phyloP scores from a whole-genome alignment of 2,888 invertebrate species.

The Microctonus hyperodae region DNA sequence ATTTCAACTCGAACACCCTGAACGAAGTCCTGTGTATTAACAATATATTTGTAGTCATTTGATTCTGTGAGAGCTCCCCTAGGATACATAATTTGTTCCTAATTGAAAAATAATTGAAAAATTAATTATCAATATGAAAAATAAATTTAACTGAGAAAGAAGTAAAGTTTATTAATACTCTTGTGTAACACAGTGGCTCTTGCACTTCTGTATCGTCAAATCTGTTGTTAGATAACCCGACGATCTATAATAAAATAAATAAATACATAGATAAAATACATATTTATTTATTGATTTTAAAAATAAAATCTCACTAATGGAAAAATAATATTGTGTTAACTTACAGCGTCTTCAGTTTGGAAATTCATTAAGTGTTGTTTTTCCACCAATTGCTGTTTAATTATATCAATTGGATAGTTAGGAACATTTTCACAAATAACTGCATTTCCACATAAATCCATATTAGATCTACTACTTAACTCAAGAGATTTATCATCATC shows the following conservation, averaged over 20 bases:
- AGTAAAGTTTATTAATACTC: neutral
- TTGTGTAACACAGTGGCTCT: neutral
- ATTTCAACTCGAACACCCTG: no score
- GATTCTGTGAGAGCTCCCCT: no score
- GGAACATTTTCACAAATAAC: slow-evolving; percentile 41
- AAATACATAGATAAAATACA: neutral
- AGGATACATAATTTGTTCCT: no score
- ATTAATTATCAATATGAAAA: no score
- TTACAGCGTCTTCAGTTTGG: slow-evolving; percentile 38
- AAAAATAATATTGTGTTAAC: slow-evolving; percentile 4
- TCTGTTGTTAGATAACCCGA: neutral
- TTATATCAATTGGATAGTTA: slow-evolving; percentile 39
- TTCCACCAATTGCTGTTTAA: slow-evolving; percentile 32
- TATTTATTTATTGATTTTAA: neutral
- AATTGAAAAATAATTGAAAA: no score
- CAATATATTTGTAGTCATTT: no score
- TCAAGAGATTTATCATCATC: neutral
- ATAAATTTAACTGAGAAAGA: no score
- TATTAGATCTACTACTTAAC: neutral
- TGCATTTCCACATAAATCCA: slow-evolving; percentile 18
- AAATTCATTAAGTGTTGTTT: slow-evolving; percentile 33
- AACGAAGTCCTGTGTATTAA: no score
- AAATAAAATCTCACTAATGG: no score
- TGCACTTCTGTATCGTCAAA: neutral
- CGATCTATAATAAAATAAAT: neutral